Evolutionary conservation across 2,888 invertebrate genomes (phyloP).

Genomic region (Caenorhabditis sp.): DNA sequence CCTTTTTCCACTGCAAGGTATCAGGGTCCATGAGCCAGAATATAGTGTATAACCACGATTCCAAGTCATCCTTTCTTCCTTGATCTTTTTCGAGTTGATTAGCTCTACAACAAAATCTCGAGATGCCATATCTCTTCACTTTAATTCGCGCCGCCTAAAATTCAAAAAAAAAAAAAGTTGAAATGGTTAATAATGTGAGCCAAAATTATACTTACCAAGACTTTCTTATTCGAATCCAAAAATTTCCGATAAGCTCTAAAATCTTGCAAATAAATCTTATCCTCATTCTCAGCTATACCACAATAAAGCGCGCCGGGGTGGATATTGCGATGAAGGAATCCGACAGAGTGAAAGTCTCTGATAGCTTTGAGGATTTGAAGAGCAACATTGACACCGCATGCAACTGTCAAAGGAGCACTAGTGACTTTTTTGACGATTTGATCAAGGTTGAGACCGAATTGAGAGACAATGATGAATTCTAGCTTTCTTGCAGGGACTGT

Average conservation of each 20-base stretch:
- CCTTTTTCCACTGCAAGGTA: constrained; percentile 1
- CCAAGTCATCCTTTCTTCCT: constrained; percentile 14
- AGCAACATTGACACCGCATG: constrained; percentile 1
- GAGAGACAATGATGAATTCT: constrained; percentile 2
- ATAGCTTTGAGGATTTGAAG: constrained; percentile 2
- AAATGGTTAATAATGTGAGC: background rate
- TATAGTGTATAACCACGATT: constrained; percentile 19
- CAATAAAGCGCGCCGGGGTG: constrained; percentile 1
- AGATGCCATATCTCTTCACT: constrained; percentile 1
- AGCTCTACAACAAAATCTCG: background rate
- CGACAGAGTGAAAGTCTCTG: constrained; percentile 4
- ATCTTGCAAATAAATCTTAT: constrained; percentile 1
- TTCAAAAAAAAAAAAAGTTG: background rate
- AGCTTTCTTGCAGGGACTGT: background rate
- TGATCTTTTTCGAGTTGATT: background rate
- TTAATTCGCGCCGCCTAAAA: background rate
- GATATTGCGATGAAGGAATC: constrained; percentile 10
- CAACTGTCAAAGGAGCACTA: background rate
- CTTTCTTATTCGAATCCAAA: constrained; percentile 5
- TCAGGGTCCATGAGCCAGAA: constrained; percentile 7
- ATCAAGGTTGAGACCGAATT: background rate
- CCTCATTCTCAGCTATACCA: constrained; percentile 2
- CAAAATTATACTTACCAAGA: background rate
- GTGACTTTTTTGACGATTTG: background rate
- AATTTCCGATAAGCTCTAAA: constrained; percentile 5